phyloP scores from a whole-genome alignment of 2,113 vertebrate species.

The Procavia capensis region DNA sequence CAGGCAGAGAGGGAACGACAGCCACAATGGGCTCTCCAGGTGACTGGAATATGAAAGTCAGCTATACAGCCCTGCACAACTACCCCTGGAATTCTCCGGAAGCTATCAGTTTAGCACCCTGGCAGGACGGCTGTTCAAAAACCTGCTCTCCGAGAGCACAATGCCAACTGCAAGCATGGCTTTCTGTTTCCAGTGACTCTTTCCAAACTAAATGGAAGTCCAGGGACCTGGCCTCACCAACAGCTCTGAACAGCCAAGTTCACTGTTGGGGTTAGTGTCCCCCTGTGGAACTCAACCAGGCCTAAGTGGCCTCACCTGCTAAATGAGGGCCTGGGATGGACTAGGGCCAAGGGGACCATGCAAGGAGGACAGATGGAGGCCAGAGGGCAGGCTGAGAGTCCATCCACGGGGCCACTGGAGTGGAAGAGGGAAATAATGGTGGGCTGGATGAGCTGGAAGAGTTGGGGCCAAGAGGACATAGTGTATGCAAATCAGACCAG shows the following conservation, averaged over 20 bases:
- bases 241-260: neutral
- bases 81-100: neutral
- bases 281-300: too few relatives aligned
- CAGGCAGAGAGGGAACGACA: neutral
- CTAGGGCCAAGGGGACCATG: rapidly evolving
- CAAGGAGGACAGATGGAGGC: neutral
- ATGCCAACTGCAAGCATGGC: rapidly evolving
- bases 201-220: neutral
- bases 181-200: neutral
- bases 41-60: neutral
- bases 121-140: too few relatives aligned
- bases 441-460: rapidly evolving
- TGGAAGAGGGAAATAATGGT: rapidly evolving
- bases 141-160: rapidly evolving
- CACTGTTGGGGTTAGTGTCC: neutral
- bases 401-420: neutral
- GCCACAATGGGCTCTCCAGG: neutral
- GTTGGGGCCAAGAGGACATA: neutral
- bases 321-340: neutral
- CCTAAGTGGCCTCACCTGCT: neutral
- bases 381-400: neutral
- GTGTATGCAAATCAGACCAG: neutral
- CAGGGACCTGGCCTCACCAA: too few relatives aligned
- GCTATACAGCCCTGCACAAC: rapidly evolving
- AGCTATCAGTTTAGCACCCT: rapidly evolving